Conservation (phyloP, 2,888 invertebrate species). For the Hedychridium roseum region DNA sequence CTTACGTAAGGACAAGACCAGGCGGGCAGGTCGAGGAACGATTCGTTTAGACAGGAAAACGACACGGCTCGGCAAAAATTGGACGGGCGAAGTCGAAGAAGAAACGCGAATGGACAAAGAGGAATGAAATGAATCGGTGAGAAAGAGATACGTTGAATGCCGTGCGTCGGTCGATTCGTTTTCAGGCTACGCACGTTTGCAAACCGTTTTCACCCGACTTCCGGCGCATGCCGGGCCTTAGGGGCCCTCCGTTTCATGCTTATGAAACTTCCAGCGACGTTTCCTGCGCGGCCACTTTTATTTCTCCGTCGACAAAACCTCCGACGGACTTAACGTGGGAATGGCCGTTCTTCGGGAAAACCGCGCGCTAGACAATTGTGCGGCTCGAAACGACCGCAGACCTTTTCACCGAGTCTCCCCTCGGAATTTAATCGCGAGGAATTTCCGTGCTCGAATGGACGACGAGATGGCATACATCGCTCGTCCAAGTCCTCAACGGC, state of each 20-base stretch:
- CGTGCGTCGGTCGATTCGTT: conserved; percentile 25
- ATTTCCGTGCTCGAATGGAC: too few relatives aligned
- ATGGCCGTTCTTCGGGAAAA: too few relatives aligned
- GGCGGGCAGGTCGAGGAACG: too few relatives aligned
- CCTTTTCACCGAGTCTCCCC: too few relatives aligned
- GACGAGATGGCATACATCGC: too few relatives aligned
- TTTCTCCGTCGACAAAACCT: too few relatives aligned
- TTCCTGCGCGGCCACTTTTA: conserved; percentile 22
- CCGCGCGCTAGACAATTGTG: too few relatives aligned
- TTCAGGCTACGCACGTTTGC: conserved; percentile 40
- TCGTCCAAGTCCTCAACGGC: too few relatives aligned
- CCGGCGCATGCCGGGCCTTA: conserved; percentile 28
- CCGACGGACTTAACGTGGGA: too few relatives aligned
- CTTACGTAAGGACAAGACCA: too few relatives aligned
- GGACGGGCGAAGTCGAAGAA: background rate
- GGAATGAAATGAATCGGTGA: conserved; percentile 9
- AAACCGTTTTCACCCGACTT: conserved; percentile 42
- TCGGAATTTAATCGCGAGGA: too few relatives aligned
- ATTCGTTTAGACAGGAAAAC: conserved; percentile 1
- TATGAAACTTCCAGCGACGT: conserved; percentile 16
- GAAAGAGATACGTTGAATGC: conserved; percentile 11
- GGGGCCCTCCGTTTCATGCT: conserved; percentile 1
- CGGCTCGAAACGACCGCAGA: too few relatives aligned
- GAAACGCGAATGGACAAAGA: conserved; percentile 8
- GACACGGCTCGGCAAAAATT: conserved; percentile 5